A percentile compares a stretch with the other conserved stretches of the same genome.
Evolutionary conservation across 2,113 vertebrate species (phyloP).

Genomic region (Chloebia gouldiae): DNA sequence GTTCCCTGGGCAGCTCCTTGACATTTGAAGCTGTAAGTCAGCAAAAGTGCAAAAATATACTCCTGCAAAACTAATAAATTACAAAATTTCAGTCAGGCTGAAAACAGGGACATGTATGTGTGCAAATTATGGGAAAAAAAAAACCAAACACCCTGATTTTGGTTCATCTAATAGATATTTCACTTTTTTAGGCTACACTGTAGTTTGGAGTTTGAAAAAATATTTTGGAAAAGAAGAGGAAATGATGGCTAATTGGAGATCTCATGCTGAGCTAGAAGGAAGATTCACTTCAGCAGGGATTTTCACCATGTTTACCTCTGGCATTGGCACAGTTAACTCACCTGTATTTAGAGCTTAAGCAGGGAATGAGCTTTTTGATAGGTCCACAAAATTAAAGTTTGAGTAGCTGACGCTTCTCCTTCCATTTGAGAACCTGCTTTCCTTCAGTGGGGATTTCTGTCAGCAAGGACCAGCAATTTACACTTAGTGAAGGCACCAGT

Average conservation of each 20-base stretch:
- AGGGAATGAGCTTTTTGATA: neutral
- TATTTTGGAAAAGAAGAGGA: neutral
- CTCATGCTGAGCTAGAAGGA: neutral
- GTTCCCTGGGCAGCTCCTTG: neutral
- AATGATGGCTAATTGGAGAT: neutral
- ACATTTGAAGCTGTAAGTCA: neutral
- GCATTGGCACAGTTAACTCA: neutral
- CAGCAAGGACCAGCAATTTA: neutral
- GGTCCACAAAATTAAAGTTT: neutral
- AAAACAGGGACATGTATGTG: accelerated
- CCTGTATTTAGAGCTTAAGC: neutral
- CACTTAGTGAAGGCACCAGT: neutral
- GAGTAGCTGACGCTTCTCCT: neutral
- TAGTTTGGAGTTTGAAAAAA: neutral
- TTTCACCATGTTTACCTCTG: neutral
- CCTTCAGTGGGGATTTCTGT: neutral
- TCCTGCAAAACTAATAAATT: neutral
- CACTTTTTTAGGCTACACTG: neutral
- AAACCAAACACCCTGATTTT: neutral
- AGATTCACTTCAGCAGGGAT: neutral
- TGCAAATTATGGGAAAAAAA: neutral
- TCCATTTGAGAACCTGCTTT: neutral
- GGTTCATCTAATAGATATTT: neutral
- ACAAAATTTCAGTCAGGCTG: neutral
- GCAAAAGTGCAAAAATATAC: neutral